Conservation (phyloP, 2,797 vertebrate genomes). For the Premnoplex brunnescens region DNA sequence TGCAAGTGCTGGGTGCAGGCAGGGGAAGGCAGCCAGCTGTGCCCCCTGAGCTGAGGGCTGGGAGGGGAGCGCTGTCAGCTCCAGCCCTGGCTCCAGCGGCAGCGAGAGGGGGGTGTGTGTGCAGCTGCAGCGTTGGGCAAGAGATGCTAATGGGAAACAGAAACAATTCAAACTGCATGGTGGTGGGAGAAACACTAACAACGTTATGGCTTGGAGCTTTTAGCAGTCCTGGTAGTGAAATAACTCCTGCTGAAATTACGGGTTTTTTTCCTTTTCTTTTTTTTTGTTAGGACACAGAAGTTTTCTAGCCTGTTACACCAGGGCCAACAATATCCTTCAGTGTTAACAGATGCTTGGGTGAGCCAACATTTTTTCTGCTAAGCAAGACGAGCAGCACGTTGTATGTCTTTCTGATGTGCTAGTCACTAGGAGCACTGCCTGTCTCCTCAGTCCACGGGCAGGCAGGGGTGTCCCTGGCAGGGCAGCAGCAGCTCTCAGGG, state of each 20-base stretch:
- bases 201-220: not conserved
- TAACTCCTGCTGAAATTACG: not conserved
- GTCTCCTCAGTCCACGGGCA: rapidly evolving
- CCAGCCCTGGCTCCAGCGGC: not conserved
- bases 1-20: not conserved
- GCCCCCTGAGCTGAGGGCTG: not conserved
- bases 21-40: not conserved
- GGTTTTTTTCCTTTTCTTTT: not conserved
- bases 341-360: not conserved
- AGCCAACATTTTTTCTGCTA: not conserved
- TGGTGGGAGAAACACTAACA: constrained; percentile 3
- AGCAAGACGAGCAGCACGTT: not conserved
- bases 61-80: not conserved
- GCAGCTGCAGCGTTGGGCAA: constrained; percentile 12
- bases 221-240: not conserved
- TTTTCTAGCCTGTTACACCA: not conserved
- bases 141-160: constrained; percentile 51
- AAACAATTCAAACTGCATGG: not conserved
- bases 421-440: not conserved
- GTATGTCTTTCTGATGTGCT: not conserved
- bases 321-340: not conserved
- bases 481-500: not conserved
- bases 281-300: not conserved
- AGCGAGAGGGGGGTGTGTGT: not conserved
- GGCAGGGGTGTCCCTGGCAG: not conserved